A percentile compares a stretch with the other conserved stretches of the same genome.
Evolutionary conservation across 1,140 invertebrate genomes (phyloP).

Genomic region (Gonioctena quinquepunctata): DNA sequence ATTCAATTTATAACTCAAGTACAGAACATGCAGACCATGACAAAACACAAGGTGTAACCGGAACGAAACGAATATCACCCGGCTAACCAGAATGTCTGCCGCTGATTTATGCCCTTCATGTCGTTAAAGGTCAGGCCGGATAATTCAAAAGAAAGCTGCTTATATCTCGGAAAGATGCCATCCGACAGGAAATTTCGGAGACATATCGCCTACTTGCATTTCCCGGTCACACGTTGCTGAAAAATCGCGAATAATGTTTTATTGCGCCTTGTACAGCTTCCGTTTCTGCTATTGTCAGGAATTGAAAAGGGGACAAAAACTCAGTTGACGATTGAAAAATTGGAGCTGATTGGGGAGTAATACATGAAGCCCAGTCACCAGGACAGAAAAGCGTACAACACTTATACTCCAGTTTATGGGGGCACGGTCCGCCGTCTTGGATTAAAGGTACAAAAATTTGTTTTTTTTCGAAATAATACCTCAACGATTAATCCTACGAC

Average conservation of each 20-base stretch:
- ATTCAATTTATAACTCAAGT: too few species aligned
- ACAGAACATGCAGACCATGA: background rate
- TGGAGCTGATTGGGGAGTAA: too few species aligned
- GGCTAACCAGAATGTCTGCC: background rate
- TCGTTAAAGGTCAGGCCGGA: background rate
- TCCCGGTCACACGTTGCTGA: background rate
- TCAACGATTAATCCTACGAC: too few species aligned
- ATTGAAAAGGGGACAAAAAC: too few species aligned
- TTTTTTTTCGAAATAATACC: too few species aligned
- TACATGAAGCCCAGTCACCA: too few species aligned
- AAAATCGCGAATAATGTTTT: background rate
- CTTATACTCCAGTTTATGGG: too few species aligned
- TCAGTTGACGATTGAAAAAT: too few species aligned
- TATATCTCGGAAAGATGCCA: background rate
- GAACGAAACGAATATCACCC: background rate
- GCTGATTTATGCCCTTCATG: slow-evolving; percentile 1
- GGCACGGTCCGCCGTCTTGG: too few species aligned
- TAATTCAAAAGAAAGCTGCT: slow-evolving; percentile 9
- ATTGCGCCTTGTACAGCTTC: background rate
- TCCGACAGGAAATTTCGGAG: slow-evolving; percentile 5
- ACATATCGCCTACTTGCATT: slow-evolving; percentile 13
- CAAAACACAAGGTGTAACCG: background rate
- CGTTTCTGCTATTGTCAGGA: too few species aligned
- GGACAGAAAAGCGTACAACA: too few species aligned
- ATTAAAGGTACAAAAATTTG: too few species aligned